Conservation (phyloP, 2,888 invertebrate genomes). For the Temnothorax rugatulus region DNA sequence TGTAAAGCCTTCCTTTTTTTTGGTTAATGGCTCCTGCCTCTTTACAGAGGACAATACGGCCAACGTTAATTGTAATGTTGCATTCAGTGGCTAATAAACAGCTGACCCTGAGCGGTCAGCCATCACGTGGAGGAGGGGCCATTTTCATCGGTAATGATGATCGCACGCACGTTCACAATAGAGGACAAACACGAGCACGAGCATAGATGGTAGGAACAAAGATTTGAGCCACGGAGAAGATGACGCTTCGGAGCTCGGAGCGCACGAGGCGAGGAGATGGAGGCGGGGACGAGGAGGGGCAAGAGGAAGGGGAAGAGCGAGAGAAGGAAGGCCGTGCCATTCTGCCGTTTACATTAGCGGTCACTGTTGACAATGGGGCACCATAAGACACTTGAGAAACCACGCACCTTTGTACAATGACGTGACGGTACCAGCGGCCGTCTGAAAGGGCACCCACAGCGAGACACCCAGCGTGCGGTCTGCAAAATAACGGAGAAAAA, state of each 20-base stretch:
- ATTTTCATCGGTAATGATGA: slow-evolving; percentile 52
- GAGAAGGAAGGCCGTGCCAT: slow-evolving; percentile 34
- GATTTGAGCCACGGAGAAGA: not conserved
- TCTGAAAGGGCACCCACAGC: slow-evolving; percentile 93
- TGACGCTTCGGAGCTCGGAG: not conserved
- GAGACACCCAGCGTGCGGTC: slow-evolving; percentile 90
- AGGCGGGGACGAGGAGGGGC: not conserved
- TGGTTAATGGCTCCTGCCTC: no score
- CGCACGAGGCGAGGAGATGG: not conserved
- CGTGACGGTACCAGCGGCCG: slow-evolving; percentile 92
- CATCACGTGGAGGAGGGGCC: slow-evolving; percentile 63
- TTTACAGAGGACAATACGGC: no score
- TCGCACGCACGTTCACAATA: slow-evolving; percentile 54
- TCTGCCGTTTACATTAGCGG: slow-evolving; percentile 53
- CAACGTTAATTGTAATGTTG: not conserved
- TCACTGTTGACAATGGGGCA: slow-evolving; percentile 64
- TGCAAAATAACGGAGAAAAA: slow-evolving; percentile 82
- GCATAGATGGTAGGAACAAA: not conserved
- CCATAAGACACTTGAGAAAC: not conserved
- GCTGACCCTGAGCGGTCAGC: slow-evolving; percentile 79
- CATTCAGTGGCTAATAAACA: slow-evolving; percentile 63
- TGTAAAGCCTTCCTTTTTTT: no score
- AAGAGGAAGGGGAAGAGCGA: not conserved
- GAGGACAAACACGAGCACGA: not conserved
- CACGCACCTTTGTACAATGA: slow-evolving; percentile 91